Evolutionary conservation across 2,113 vertebrate species (phyloP).

Genomic region (Euleptes europaea): DNA sequence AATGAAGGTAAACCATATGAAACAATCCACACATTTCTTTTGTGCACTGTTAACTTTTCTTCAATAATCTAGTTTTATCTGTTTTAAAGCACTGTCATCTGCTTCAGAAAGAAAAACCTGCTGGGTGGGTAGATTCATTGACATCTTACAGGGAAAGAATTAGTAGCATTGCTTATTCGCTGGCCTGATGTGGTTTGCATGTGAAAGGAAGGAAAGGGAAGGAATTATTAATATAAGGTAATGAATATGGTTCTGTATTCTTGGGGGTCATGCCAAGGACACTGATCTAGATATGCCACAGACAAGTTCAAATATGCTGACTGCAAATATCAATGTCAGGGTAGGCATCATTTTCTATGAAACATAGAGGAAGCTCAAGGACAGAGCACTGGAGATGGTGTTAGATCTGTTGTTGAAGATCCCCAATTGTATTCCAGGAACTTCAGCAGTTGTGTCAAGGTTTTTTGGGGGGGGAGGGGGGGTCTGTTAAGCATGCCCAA

Average conservation of each 20-base stretch:
- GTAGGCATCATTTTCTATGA: not conserved
- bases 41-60: slow-evolving; percentile 7
- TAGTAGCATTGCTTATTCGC: slow-evolving; percentile 4
- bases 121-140: slow-evolving; percentile 8
- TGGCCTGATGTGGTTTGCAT: not conserved
- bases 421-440: too few relatives aligned
- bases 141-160: not conserved
- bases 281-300: not conserved
- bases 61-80: slow-evolving; percentile 20
- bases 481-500: not conserved
- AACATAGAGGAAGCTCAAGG: not conserved
- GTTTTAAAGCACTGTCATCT: slow-evolving; percentile 7
- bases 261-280: not conserved
- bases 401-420: too few relatives aligned
- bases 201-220: not conserved
- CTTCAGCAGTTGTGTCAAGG: too few relatives aligned
- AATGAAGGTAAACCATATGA: not conserved
- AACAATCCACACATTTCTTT: not conserved
- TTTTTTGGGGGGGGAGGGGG: too few relatives aligned
- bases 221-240: not conserved
- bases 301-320: not conserved
- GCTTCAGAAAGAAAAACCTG: slow-evolving; percentile 24
- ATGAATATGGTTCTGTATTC: not conserved
- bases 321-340: not conserved
- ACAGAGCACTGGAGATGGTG: too few relatives aligned